Percentiles rank a stretch among this genome's conserved stretches.
Evolutionary conservation across 1,140 invertebrate species (phyloP).

Genomic region (Polyergus mexicanus): DNA sequence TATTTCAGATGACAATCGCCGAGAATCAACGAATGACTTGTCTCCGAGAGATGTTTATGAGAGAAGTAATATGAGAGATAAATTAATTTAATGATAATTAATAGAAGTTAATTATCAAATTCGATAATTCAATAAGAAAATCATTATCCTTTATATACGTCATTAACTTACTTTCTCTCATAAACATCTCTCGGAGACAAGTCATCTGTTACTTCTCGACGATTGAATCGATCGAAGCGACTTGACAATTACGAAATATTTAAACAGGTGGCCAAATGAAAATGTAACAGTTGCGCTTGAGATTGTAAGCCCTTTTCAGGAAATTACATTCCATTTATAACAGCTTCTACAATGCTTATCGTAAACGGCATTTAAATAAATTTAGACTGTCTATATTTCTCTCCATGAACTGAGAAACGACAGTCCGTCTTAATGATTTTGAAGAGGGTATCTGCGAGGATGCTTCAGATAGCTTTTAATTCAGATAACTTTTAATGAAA

Average conservation of each 20-base stretch:
- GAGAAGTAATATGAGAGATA: not conserved
- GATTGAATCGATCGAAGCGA: conserved; percentile 46
- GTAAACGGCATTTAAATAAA: conserved; percentile 60
- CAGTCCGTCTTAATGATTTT: conserved; percentile 42
- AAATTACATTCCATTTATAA: conserved; percentile 63
- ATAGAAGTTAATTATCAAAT: no score
- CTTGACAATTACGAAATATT: conserved; percentile 49
- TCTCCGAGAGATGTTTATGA: not conserved
- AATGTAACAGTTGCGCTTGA: conserved; percentile 39
- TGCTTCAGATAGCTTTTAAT: conserved; percentile 62
- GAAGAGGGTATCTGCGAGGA: conserved; percentile 46
- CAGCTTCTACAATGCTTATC: conserved; percentile 57
- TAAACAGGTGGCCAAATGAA: conserved; percentile 21
- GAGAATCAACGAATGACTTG: not conserved
- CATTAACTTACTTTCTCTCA: not conserved
- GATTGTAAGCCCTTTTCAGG: conserved; percentile 49
- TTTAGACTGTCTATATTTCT: conserved; percentile 58
- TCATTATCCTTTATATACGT: not conserved
- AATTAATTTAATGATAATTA: not conserved
- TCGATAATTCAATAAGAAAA: not conserved
- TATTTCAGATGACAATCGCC: not conserved
- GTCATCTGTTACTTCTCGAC: conserved; percentile 23
- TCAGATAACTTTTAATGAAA: conserved; percentile 59
- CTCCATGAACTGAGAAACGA: conserved; percentile 54
- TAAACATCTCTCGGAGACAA: not conserved